Evolutionary conservation across 2,113 vertebrate species (phyloP), one percentile per base, ranked within the genome.

Genomic region (Blennius ocellaris): DNA sequence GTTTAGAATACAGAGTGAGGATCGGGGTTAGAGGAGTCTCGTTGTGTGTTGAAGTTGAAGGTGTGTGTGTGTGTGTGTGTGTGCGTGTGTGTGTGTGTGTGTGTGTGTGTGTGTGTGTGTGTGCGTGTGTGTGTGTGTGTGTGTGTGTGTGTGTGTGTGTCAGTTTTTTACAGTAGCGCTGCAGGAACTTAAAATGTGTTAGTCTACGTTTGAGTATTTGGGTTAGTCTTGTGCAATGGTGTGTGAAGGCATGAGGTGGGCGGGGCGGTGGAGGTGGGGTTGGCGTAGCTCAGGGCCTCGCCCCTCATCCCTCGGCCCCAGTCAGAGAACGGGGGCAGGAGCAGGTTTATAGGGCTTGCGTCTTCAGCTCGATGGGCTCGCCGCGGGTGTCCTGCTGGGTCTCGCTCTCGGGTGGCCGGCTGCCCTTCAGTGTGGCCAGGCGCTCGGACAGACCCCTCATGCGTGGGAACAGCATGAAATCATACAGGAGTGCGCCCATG

Each of bases 391-490:
- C 96, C 76, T 93, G 92, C 81, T 95, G 94, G 85, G 80, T 92
- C 72, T 92, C 94, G 10, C 82, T 76, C 87, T 95, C 94, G 0
- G 88, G 92, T 66, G 94, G 90, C 47, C 91, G 92, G 47, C 92
- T 91, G 66, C 97, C 96, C 89, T 95, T 96, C 73, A 97, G 95
- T 48, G 95, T 92, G 87, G 96, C 96, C 91, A 97, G 91, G 89
- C 96, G 95, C 91, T 97, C 96, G 11, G 95, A 95, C 64, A 97
- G 80, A 81, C 94, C 94, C 71, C 95, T 94, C 93, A 96, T 93
- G 79, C 96, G 95, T 43, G 96, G 97, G 83, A 96, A 96, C 84
- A 97, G 93, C 80, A 97, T 93, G 90, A 97, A 96, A 77, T 98
- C 96, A 8, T 98, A 98, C 41, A 97, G 84, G 49, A 97, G 87